A percentile compares a stretch with the other conserved stretches of the same genome.
Conservation (phyloP, 2,113 vertebrate species). For the Alectura lathami region DNA sequence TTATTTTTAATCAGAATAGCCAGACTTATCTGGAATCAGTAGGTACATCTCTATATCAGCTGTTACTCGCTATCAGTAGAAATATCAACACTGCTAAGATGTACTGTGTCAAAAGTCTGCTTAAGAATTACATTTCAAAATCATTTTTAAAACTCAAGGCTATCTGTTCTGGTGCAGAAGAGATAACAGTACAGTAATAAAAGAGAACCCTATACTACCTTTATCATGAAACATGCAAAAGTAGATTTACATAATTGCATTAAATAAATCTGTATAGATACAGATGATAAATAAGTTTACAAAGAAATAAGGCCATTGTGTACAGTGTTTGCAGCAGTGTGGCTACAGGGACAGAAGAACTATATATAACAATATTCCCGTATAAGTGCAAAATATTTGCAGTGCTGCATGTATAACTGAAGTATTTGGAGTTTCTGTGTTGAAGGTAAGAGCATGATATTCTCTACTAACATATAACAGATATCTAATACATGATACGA, state of each 20-base stretch:
- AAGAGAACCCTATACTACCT: not conserved
- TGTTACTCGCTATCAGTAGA: not conserved
- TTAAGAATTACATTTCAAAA: not conserved
- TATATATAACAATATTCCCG: not conserved
- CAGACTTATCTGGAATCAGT: not conserved
- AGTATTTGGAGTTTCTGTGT: not conserved
- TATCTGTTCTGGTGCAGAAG: not conserved
- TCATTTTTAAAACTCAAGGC: not conserved
- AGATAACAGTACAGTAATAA: not conserved
- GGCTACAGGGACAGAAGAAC: not conserved
- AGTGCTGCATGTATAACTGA: not conserved
- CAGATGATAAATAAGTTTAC: not conserved
- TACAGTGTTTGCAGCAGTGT: not conserved
- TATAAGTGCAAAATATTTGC: not conserved
- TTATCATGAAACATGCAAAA: not conserved
- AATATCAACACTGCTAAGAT: not conserved
- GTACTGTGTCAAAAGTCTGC: not conserved
- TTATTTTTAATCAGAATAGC: not conserved
- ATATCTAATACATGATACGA: not conserved
- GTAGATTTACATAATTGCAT: not conserved
- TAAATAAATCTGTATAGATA: not conserved
- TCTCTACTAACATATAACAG: not conserved
- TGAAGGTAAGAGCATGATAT: not conserved
- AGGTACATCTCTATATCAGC: not conserved
- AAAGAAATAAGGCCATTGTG: not conserved